These are phyloP conservation scores for Protula sp. DNA, from an alignment of 2,888 invertebrate species.

Conservation along the genomic window DNA sequence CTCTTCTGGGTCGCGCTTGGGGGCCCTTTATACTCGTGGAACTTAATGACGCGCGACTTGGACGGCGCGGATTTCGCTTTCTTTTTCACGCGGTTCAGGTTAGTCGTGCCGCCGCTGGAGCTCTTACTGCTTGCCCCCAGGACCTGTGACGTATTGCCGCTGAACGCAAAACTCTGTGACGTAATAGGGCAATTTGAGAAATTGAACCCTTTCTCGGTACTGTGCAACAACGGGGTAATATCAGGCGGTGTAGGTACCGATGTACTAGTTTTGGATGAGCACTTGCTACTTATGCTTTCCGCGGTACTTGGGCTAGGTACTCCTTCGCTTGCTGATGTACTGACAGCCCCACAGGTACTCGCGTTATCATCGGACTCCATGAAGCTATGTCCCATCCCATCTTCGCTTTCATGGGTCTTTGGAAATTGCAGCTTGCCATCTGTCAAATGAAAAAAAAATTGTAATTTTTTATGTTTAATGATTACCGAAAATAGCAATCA, in stretches of 20 bases:
- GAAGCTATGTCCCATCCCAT: no score
- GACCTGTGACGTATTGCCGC: neutral
- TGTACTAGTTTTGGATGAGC: neutral
- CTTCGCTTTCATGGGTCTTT: no score
- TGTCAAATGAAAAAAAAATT: no score
- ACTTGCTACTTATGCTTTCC: neutral
- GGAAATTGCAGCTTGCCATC: no score
- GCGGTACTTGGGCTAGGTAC: neutral
- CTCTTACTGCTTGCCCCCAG: neutral
- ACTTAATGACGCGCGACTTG: conserved; percentile 85
- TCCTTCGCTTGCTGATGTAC: no score
- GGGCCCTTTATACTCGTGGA: conserved; percentile 81
- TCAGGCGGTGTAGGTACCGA: neutral
- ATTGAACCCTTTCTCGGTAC: neutral
- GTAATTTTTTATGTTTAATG: no score
- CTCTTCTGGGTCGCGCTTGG: conserved; percentile 74
- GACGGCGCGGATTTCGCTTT: conserved; percentile 68
- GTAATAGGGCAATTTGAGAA: neutral
- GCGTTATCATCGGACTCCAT: neutral
- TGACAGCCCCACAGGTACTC: neutral
- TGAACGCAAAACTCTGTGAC: neutral
- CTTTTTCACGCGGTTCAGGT: conserved; percentile 61
- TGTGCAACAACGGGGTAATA: neutral
- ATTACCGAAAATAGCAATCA: no score
- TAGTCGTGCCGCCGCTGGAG: neutral